Evolutionary conservation across 2,888 invertebrate species (phyloP).

Genomic region (Microplitis deprimator): DNA sequence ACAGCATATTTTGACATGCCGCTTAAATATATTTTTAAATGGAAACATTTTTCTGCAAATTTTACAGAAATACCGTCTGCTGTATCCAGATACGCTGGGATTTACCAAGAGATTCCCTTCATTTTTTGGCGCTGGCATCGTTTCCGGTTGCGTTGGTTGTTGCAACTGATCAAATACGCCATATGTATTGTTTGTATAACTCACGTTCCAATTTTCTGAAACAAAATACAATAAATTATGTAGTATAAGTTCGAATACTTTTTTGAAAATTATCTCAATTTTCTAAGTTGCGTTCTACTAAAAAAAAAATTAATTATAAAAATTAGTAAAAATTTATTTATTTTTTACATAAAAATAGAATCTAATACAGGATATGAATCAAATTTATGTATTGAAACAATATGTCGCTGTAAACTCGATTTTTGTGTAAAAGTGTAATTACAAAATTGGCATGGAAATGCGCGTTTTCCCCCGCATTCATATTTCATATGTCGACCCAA

Average conservation of each 20-base stretch:
- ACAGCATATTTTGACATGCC: slow-evolving; percentile 60
- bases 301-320: too few relatives aligned
- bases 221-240: too few relatives aligned
- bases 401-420: slow-evolving; percentile 65
- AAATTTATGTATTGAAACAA: slow-evolving; percentile 65
- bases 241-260: too few relatives aligned
- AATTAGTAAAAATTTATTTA: background rate
- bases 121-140: slow-evolving; percentile 14
- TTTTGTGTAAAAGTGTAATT: slow-evolving; percentile 65
- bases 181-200: too few relatives aligned
- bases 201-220: too few relatives aligned
- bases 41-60: slow-evolving; percentile 59
- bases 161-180: too few relatives aligned
- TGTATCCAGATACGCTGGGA: background rate
- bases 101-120: background rate
- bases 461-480: slow-evolving; percentile 68
- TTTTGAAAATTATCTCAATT: too few relatives aligned
- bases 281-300: too few relatives aligned
- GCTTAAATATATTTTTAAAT: slow-evolving; percentile 54
- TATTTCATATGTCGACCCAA: slow-evolving; percentile 64
- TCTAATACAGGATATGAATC: background rate
- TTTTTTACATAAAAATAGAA: slow-evolving; percentile 6
- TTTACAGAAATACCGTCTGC: slow-evolving; percentile 56
- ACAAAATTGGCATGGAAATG: slow-evolving; percentile 66
- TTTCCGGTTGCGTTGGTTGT: too few relatives aligned